phyloP scores from a whole-genome alignment of 2,888 invertebrate genomes.

The Neoaliturus tenellus region DNA sequence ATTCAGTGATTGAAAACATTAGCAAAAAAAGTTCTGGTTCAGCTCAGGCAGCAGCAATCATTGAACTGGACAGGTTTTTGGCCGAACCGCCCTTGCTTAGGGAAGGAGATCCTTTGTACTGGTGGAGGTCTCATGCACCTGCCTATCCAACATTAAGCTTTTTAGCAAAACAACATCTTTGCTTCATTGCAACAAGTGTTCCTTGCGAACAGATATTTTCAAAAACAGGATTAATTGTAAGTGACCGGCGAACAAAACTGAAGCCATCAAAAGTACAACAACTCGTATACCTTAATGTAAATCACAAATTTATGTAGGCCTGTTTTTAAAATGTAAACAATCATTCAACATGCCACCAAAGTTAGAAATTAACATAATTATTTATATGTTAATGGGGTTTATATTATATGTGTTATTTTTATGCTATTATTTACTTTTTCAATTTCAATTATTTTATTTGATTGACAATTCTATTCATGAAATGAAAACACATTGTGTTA shows the following conservation, averaged over 20 bases:
- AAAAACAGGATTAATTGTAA: slow-evolving; percentile 49
- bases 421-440: too few relatives aligned
- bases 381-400: too few relatives aligned
- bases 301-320: too few relatives aligned
- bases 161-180: background rate
- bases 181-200: slow-evolving; percentile 40
- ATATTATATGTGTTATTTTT: too few relatives aligned
- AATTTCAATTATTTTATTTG: too few relatives aligned
- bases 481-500: too few relatives aligned
- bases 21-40: background rate
- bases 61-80: slow-evolving; percentile 28
- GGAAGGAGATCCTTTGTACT: background rate
- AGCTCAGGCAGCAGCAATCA: slow-evolving; percentile 18
- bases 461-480: too few relatives aligned
- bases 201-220: slow-evolving; percentile 57
- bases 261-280: slow-evolving; percentile 17
- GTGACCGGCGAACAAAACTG: slow-evolving; percentile 26
- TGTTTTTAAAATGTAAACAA: too few relatives aligned
- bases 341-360: too few relatives aligned
- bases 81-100: background rate
- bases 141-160: background rate
- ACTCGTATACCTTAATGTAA: background rate
- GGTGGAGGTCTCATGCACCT: background rate
- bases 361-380: too few relatives aligned
- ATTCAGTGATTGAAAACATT: background rate